Conservation (phyloP, 2,113 vertebrate genomes). For the Zosterops lateralis region DNA sequence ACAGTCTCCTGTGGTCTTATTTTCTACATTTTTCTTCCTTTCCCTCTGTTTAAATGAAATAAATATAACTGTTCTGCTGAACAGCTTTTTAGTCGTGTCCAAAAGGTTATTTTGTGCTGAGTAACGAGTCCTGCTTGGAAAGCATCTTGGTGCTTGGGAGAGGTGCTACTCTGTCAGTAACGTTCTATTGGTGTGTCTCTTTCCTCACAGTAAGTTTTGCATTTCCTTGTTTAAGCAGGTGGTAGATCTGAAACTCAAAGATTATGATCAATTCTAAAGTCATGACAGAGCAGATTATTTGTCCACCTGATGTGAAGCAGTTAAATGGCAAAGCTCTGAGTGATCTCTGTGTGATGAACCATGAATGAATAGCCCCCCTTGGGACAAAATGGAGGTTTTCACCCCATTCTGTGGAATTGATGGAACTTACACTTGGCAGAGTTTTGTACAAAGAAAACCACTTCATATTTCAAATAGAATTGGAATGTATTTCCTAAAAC, state of each 20-base stretch:
- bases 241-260: not conserved
- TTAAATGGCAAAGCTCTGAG: not conserved
- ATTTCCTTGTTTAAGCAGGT: not conserved
- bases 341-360: not conserved
- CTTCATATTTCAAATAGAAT: not conserved
- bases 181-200: not conserved
- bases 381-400: not conserved
- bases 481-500: not conserved
- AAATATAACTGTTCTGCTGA: not conserved
- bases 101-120: not conserved
- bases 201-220: not conserved
- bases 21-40: not conserved
- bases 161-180: not conserved
- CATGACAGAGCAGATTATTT: not conserved
- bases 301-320: not conserved
- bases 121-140: not conserved
- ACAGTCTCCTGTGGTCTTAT: not conserved
- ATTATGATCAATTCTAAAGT: not conserved
- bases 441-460: not conserved
- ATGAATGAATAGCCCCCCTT: not conserved
- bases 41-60: not conserved
- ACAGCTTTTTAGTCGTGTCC: not conserved
- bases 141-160: not conserved
- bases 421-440: not conserved
- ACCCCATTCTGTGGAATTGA: not conserved